A percentile compares a stretch with the other conserved stretches of the same genome.
Conservation (phyloP, 2,113 vertebrate species). For the Microtus pennsylvanicus region DNA sequence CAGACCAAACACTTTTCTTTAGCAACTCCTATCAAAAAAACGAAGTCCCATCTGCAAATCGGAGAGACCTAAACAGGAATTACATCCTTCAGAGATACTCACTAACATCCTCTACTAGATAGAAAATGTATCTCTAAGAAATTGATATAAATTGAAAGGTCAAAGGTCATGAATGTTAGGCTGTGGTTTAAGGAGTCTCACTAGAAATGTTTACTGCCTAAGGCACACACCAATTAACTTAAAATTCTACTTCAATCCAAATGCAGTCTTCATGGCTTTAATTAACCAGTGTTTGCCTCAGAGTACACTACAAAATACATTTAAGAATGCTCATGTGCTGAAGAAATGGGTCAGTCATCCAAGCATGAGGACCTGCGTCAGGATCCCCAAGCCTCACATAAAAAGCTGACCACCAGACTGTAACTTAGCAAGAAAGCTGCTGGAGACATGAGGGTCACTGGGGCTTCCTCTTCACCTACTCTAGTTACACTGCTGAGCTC, state of each 20-base stretch:
- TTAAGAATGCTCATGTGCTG: background rate
- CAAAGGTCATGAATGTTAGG: background rate
- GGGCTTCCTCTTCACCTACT: background rate
- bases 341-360: background rate
- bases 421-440: background rate
- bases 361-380: background rate
- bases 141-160: background rate
- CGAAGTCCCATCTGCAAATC: background rate
- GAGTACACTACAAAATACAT: background rate
- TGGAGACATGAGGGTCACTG: too few species aligned
- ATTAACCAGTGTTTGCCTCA: background rate
- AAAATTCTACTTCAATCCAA: background rate
- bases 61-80: background rate
- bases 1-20: background rate
- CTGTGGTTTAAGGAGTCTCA: background rate
- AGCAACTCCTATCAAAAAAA: slow-evolving; percentile 11
- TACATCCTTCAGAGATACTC: background rate
- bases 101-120: background rate
- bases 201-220: slow-evolving; percentile 32
- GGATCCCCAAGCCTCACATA: background rate
- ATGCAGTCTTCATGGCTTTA: slow-evolving; percentile 1
- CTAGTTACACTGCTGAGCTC: background rate
- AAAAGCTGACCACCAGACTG: background rate
- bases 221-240: background rate
- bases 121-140: background rate